These are phyloP conservation scores for Chaetodon trifasciatus DNA, from an alignment of 2,797 vertebrate species.

Conservation along the genomic window DNA sequence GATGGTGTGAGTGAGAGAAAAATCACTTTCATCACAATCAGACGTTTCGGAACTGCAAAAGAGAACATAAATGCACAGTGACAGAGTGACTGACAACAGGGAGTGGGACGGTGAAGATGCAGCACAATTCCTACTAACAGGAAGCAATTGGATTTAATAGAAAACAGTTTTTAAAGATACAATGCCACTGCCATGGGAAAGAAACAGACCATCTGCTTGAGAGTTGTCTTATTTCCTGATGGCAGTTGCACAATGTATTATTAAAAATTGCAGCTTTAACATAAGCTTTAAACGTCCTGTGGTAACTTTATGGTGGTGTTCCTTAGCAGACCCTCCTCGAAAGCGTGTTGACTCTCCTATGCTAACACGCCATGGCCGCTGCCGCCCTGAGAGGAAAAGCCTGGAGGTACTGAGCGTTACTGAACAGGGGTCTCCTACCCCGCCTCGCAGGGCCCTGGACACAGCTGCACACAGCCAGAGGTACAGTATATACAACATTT, in stretches of 20 bases:
- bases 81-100: conserved; percentile 16
- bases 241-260: not conserved
- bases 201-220: not conserved
- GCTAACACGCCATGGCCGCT: conserved; percentile 93
- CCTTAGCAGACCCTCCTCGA: conserved; percentile 88
- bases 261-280: not conserved
- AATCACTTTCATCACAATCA: conserved; percentile 33
- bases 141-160: not conserved
- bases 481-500: conserved; percentile 49
- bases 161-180: not conserved
- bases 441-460: conserved; percentile 91
- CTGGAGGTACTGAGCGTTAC: conserved; percentile 95
- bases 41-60: conserved; percentile 24
- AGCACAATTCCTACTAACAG: not conserved
- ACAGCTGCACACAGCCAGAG: conserved; percentile 87
- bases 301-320: not conserved
- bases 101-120: not conserved
- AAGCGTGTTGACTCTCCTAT: conserved; percentile 95
- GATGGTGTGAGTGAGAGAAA: conserved; percentile 55
- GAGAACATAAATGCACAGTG: conserved; percentile 43
- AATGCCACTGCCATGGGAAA: not conserved
- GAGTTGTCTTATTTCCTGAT: not conserved
- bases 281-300: not conserved
- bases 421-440: conserved; percentile 92
- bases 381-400: conserved; percentile 93